Evolutionary conservation across 2,797 vertebrate species (phyloP), one percentile per base, ranked within the genome.

Genomic region (Salmo trutta): DNA sequence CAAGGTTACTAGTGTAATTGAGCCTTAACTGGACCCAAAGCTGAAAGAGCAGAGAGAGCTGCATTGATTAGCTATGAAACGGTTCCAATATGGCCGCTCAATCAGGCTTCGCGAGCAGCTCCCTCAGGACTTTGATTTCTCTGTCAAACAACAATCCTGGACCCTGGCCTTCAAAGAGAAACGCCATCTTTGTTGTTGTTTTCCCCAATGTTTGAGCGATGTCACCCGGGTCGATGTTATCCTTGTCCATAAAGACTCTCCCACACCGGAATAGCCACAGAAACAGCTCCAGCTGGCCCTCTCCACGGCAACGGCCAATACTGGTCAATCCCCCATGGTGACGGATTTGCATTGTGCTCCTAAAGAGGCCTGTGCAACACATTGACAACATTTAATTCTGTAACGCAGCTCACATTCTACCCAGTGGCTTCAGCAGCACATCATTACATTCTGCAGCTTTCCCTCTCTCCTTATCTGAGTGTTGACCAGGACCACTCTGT

Each of bases 11-110:
- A 87, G 87, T 91, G 90, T 91, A 91, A 93, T 92, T 93, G 92
- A 93, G 91, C 88, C 81, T 82, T 77, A 79, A 65, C 88, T 86
- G 86, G 84, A 88, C 81, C 82, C 74, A 74, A 84, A 83, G 87
- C 88, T 87, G 86, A 84, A 88, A 84, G 86, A 89, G 87, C 88
- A 85, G 80, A 86, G 85, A 85, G 89, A 91, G 83, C 86, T 91
- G 81, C 88, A 94, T 94, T 77, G 90, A 95, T 93, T 91, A 94
- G 90, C 91, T 90, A 94, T 93, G 91, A 93, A 92, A 92, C 91
- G 85, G 88, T 93, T 93, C 89, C 90, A 92, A 93, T 92, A 92
- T 88, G 78, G 86, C 81, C 78, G 70, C 87, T 94, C 92, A 75
- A 92, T 92, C 84, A 65, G 76, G 92, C 91, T 93, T 93, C 93